Base-by-base conservation (phyloP, 2,113 vertebrate species). In the Pholis gunnellus region DNA sequence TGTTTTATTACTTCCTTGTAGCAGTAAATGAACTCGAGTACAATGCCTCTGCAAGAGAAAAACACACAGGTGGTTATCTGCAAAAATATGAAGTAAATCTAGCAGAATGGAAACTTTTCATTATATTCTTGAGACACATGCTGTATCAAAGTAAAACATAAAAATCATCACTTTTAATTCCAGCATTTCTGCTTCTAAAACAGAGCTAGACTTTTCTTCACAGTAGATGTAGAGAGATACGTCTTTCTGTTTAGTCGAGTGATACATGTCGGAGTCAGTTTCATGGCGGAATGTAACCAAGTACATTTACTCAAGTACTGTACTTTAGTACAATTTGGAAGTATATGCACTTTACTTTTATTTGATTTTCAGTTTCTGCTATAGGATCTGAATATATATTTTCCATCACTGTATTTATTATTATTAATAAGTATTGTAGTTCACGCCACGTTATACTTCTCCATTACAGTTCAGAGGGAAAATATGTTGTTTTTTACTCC, bases 1-100 rank as follows among this genome's bases (percentile, higher is more conserved):
- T 89, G 10, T 10, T 69, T 67, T 42, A 48, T 70, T 17, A 80
- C 81, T 86, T 89, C 82, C 84, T 81, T 9, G 27, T 72, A 25
- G 54, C 34, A 15, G 25, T 36, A 22, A 54, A 56, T 29, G 14
- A 17, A 40, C 50, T 42, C 11, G 25, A 60, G 69, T 44, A 27
- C 20, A 20, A 29, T 20, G 8, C 9, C 18, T 25, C 9, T 69
- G 11, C 14, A 27, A n/a, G 46, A 73, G 34, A 5, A 20, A 20
- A 6, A 40, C n/a, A 27, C 40, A 17, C 0, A 27, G 44, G 27
- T 9, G 9, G 20, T 57, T 1, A 18, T 50, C 9, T 14, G 20
- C 38, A 38, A 9, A 60, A 8, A 2, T 25, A 50, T 6, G 7
- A 20, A 7, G 10, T 10, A 9, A 10, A 48, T 20, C 25, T 6